Evolutionary conservation across 2,113 vertebrate genomes (phyloP).

Genomic region (Centropus unirufus): DNA sequence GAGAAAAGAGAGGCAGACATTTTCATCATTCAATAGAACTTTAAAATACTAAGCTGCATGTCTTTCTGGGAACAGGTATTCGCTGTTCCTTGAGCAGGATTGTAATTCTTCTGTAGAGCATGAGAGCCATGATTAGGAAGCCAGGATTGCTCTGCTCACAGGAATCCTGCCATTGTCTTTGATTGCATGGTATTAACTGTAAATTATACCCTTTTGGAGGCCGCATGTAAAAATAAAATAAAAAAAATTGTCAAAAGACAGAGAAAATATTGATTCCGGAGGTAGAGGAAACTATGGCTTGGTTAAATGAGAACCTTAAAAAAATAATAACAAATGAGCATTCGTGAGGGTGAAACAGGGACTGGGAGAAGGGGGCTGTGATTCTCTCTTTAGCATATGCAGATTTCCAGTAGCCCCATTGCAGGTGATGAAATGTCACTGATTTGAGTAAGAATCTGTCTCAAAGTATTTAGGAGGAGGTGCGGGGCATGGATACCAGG

Average conservation of each 20-base stretch:
- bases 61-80: slow-evolving; percentile 28
- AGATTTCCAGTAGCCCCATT: neutral
- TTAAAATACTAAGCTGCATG: neutral
- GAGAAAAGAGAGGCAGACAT: neutral
- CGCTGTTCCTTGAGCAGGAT: neutral
- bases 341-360: neutral
- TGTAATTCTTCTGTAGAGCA: slow-evolving; percentile 43
- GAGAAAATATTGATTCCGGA: slow-evolving; percentile 77
- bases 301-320: slow-evolving; percentile 74
- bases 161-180: slow-evolving; percentile 78
- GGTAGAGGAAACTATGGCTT: slow-evolving; percentile 67
- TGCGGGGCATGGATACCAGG: neutral
- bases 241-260: slow-evolving; percentile 80
- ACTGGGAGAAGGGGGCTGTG: neutral
- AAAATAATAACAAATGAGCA: slow-evolving; percentile 58
- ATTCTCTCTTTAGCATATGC: neutral
- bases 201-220: slow-evolving; percentile 81
- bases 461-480: neutral
- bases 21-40: neutral
- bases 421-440: neutral
- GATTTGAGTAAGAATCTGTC: neutral
- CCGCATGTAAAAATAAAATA: slow-evolving; percentile 80
- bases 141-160: slow-evolving; percentile 66
- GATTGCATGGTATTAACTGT: slow-evolving; percentile 80
- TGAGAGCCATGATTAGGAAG: slow-evolving; percentile 70